Base-by-base conservation (phyloP, 2,888 invertebrate species). In the Pyralis farinalis region DNA sequence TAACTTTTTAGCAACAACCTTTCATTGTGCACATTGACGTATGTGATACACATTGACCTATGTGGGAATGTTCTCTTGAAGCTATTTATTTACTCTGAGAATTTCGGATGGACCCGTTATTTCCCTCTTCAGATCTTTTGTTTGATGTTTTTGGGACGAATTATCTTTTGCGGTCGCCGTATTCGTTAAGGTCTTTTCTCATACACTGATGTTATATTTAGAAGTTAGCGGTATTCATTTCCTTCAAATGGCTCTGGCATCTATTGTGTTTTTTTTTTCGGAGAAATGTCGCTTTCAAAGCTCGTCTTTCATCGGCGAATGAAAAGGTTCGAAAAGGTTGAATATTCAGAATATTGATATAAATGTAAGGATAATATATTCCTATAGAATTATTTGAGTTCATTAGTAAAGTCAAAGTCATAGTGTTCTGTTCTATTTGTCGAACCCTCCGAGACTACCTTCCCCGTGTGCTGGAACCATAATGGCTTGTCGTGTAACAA, bases 21-120 rank as follows among this genome's bases (percentile, higher is more conserved):
- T 56, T 60, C 56, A 52, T 55, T 55, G 59, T 57, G 53, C 44
- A 59, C 55, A 65, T 53, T 42, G 50, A 36, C 44, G 7, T 31
- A 34, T 42, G n/a, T 39, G 34, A 43, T 40, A 40, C 25, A 29
- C 28, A 42, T 3, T 46, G 34, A 33, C 37, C 34, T 37, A 43
- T 44, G 46, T 43, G 34, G 16, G 40, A 41, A 33, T 42, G 34
- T 40, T 32, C 25, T 32, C 37, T 33, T 22, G 22, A 31, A 39
- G 37, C 16, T 46, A 47, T 44, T 46, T 46, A 50, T 51, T 52
- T 44, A 47, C 41, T 46, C 46, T 42, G 41, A 42, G 39, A 46
- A 47, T 44, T 51, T 56, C 33, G 40, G 33, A 29, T 25, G 34
- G 37, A 16, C 38, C 45, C 49, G 42, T 49, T 47, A 47, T 46